Evolutionary conservation across 2,113 vertebrate species (phyloP).

Genomic region (Microtus pennsylvanicus): DNA sequence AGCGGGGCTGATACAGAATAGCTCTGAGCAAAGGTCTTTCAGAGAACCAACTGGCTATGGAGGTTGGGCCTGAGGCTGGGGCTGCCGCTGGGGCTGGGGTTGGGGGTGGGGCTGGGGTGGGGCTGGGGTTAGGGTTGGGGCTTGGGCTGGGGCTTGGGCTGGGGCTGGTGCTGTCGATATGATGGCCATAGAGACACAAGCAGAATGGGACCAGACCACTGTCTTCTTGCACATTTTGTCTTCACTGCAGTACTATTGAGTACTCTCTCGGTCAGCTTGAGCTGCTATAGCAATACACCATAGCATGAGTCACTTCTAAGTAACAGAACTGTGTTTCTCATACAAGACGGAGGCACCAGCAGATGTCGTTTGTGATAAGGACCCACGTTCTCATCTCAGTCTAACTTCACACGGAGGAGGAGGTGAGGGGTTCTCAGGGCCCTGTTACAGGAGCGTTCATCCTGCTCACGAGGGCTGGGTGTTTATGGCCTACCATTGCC

Average conservation of each 20-base stretch:
- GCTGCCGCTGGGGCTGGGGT: rapidly evolving
- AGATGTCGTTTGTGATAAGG: neutral
- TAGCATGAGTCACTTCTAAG: neutral
- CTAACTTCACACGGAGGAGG: neutral
- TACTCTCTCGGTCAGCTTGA: neutral
- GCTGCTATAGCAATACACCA: neutral
- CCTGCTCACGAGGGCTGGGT: neutral
- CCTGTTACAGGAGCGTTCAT: neutral
- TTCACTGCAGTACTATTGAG: neutral
- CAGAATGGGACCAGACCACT: neutral
- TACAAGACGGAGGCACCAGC: neutral
- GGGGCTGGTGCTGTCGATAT: neutral
- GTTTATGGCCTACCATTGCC: neutral
- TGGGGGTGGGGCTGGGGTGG: no score
- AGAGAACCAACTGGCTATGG: neutral
- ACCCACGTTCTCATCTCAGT: no score
- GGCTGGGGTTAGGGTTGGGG: no score
- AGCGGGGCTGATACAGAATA: neutral
- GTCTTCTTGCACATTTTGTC: neutral
- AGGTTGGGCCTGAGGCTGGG: neutral
- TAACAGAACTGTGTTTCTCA: neutral
- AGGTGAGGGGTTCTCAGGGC: neutral
- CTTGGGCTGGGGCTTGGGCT: no score
- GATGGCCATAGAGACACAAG: neutral
- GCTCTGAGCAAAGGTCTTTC: neutral